Evolutionary conservation across 1,140 invertebrate genomes (phyloP).

Genomic region (Bombus waltoni): DNA sequence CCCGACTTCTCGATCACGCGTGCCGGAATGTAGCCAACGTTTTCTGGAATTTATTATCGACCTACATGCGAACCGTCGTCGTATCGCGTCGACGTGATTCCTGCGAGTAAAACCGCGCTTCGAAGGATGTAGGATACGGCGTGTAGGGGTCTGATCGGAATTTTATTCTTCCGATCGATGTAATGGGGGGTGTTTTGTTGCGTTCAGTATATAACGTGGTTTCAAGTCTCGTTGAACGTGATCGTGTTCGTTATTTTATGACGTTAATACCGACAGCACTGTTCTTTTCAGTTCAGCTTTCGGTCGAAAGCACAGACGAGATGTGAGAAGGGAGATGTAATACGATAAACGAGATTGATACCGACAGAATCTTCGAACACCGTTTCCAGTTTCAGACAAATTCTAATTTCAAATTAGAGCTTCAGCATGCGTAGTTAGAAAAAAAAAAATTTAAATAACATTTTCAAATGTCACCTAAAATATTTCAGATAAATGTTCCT

Average conservation of each 20-base stretch:
- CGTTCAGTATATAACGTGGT: too few species aligned
- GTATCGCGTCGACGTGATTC: background rate
- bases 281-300: background rate
- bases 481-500: background rate
- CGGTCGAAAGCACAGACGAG: too few species aligned
- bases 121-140: background rate
- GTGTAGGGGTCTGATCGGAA: background rate
- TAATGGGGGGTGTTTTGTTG: background rate
- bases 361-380: too few species aligned
- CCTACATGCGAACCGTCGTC: constrained; percentile 9
- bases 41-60: constrained; percentile 46
- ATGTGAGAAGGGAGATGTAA: too few species aligned
- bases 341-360: too few species aligned
- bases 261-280: too few species aligned
- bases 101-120: background rate
- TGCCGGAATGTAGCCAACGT: constrained; percentile 26
- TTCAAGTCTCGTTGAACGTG: background rate
- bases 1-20: background rate
- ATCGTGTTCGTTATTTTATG: background rate
- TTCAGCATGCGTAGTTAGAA: too few species aligned
- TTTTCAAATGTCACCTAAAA: too few species aligned
- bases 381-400: too few species aligned
- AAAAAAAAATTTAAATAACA: too few species aligned
- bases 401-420: too few species aligned
- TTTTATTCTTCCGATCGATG: background rate